Conservation (phyloP, 2,113 vertebrate species). For the Melospiza georgiana region DNA sequence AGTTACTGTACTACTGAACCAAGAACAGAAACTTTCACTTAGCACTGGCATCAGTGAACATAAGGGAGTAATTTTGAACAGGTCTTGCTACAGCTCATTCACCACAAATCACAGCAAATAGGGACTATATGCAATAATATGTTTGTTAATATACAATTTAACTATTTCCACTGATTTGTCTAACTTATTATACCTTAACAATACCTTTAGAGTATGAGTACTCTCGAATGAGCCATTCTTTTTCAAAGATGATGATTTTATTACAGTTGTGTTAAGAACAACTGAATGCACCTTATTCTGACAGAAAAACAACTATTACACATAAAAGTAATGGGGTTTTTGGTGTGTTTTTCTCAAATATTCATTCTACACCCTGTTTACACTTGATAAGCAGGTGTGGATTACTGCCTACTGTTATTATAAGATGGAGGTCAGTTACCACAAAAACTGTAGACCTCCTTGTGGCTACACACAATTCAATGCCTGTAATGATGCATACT, state of each 20-base stretch:
- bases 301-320: not conserved
- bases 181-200: not conserved
- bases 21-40: not conserved
- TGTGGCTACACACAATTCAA: not conserved
- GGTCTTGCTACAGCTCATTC: not conserved
- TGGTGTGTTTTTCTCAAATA: not conserved
- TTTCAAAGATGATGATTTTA: not conserved
- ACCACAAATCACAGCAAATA: not conserved
- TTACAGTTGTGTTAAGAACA: not conserved
- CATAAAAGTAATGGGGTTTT: rapidly evolving
- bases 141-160: not conserved
- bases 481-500: not conserved
- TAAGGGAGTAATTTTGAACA: not conserved
- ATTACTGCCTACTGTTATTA: not conserved
- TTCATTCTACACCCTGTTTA: not conserved
- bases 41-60: not conserved
- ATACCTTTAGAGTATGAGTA: not conserved
- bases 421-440: not conserved
- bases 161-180: not conserved
- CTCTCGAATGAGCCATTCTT: not conserved
- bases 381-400: not conserved
- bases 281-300: not conserved
- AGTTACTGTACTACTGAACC: not conserved
- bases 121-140: not conserved
- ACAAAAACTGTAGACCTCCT: not conserved